A percentile compares a stretch with the other conserved stretches of the same genome.
phyloP scores from a whole-genome alignment of 1,140 invertebrate genomes.

The Plectus sambesii region DNA sequence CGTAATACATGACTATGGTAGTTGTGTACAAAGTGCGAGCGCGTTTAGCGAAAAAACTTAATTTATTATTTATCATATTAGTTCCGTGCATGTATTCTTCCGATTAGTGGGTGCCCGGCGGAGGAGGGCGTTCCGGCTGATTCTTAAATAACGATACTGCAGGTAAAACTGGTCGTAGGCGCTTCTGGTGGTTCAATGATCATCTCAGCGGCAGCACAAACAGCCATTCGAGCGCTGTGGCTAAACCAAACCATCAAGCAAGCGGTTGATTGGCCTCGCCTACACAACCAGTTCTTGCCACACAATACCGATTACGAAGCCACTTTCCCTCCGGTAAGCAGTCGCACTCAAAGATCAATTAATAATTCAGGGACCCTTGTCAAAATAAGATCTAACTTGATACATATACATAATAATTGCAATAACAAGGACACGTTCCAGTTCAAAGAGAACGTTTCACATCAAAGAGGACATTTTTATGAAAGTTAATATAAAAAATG shows the following conservation, averaged over 20 bases:
- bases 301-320: slow-evolving; percentile 68
- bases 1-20: background rate
- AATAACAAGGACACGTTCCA: too few relatives aligned
- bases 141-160: slow-evolving; percentile 1
- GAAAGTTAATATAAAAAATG: too few relatives aligned
- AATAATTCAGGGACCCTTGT: slow-evolving; percentile 4
- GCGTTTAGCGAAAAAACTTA: background rate
- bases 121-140: slow-evolving; percentile 3
- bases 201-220: slow-evolving; percentile 64
- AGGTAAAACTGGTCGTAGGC: slow-evolving; percentile 61
- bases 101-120: background rate
- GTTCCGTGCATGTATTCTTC: background rate
- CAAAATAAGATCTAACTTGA: too few relatives aligned
- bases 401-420: too few relatives aligned
- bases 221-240: slow-evolving; percentile 67
- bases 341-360: slow-evolving; percentile 19
- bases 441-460: too few relatives aligned
- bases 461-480: too few relatives aligned
- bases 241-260: slow-evolving; percentile 71
- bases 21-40: background rate
- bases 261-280: slow-evolving; percentile 69
- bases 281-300: slow-evolving; percentile 85
- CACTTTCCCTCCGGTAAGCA: slow-evolving; percentile 56
- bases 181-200: slow-evolving; percentile 82
- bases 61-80: background rate